A percentile compares a stretch with the other conserved stretches of the same genome.
Evolutionary conservation across 2,888 invertebrate species (phyloP).

Genomic region (Drosophila nr. fundita): DNA sequence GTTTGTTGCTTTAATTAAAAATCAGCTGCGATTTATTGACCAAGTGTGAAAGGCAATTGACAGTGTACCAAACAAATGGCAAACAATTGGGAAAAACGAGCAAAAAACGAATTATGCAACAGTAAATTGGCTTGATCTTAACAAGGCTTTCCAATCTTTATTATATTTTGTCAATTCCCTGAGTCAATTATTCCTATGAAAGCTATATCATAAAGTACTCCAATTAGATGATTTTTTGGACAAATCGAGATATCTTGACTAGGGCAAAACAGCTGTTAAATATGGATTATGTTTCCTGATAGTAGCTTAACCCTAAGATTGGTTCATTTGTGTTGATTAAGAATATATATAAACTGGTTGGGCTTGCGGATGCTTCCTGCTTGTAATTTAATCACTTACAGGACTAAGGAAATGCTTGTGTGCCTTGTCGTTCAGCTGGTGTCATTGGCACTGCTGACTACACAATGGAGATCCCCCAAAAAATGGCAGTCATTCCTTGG

Average conservation of each 20-base stretch:
- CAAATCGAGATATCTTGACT: too few relatives aligned
- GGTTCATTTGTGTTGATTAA: too few relatives aligned
- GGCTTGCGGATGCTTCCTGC: background rate
- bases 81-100: background rate
- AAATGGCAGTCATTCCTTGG: slow-evolving; percentile 5
- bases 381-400: background rate
- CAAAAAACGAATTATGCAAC: background rate
- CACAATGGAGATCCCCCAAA: slow-evolving; percentile 10
- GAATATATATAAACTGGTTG: background rate
- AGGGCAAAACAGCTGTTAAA: too few relatives aligned
- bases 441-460: slow-evolving; percentile 20
- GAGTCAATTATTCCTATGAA: too few relatives aligned
- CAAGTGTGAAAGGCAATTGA: slow-evolving; percentile 59
- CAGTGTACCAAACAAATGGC: slow-evolving; percentile 53
- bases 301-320: too few relatives aligned
- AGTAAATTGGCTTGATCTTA: background rate
- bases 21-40: slow-evolving; percentile 62
- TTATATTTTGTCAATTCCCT: too few relatives aligned
- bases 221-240: too few relatives aligned
- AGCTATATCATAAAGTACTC: too few relatives aligned
- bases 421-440: slow-evolving; percentile 1
- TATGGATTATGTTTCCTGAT: too few relatives aligned
- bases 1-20: slow-evolving; percentile 73
- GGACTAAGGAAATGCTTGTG: slow-evolving; percentile 1
- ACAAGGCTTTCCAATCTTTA: background rate